phyloP scores from a whole-genome alignment of 2,797 vertebrate genomes.

The Typhlichthys subterraneus region DNA sequence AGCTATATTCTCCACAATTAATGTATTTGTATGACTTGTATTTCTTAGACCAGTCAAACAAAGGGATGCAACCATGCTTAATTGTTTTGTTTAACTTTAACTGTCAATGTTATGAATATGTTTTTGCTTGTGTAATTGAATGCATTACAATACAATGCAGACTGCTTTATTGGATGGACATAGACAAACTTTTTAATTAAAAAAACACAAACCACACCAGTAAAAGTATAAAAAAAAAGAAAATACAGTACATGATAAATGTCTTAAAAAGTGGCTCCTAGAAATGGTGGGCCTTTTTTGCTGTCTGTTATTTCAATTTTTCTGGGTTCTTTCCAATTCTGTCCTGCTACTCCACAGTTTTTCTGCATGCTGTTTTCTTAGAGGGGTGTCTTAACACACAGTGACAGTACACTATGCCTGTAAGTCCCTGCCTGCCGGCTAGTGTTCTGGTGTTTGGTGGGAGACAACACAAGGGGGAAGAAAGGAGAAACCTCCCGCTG shows the following conservation, averaged over 20 bases:
- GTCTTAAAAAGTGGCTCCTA: too few species aligned
- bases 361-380: conserved; percentile 4
- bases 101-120: conserved; percentile 34
- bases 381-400: conserved; percentile 18
- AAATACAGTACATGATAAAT: too few species aligned
- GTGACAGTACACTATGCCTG: conserved; percentile 11
- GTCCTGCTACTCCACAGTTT: conserved; percentile 13
- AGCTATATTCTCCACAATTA: conserved; percentile 51
- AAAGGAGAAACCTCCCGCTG: conserved; percentile 14
- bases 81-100: conserved; percentile 51
- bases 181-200: too few species aligned
- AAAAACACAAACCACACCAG: too few species aligned
- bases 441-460: conserved; percentile 21
- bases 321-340: conserved; percentile 1
- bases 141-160: not conserved
- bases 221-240: too few species aligned
- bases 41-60: conserved; percentile 52
- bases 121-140: conserved; percentile 35
- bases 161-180: too few species aligned
- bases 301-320: conserved; percentile 19
- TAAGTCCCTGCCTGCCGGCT: conserved; percentile 37
- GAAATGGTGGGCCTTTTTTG: too few species aligned
- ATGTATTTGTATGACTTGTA: conserved; percentile 27
- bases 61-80: conserved; percentile 53
- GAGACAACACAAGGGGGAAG: conserved; percentile 1